Percentiles rank a stretch among this genome's conserved stretches.
Evolutionary conservation across 2,888 invertebrate genomes (phyloP).

Genomic region (Ganaspis brasiliensis): DNA sequence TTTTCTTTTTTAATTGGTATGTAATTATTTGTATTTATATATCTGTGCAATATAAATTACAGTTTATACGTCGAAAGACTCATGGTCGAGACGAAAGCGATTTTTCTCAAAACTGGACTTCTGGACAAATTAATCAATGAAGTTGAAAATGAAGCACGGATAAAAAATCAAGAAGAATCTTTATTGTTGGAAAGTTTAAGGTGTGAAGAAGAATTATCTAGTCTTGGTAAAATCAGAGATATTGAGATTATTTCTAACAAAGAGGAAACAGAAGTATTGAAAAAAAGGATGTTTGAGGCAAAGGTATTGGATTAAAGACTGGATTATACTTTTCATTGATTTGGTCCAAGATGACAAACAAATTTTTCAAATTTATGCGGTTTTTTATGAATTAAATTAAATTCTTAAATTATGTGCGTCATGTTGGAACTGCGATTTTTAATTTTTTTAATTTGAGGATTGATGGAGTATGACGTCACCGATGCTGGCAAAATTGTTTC

Average conservation of each 20-base stretch:
- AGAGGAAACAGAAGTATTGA: slow-evolving; percentile 59
- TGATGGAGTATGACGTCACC: too few species aligned
- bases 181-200: slow-evolving; percentile 59
- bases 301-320: slow-evolving; percentile 58
- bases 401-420: too few species aligned
- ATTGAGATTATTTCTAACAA: slow-evolving; percentile 58
- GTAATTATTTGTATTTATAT: neutral
- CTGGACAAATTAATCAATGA: slow-evolving; percentile 66
- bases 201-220: slow-evolving; percentile 52
- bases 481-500: too few species aligned
- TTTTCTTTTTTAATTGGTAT: neutral
- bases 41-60: neutral
- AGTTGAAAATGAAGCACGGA: slow-evolving; percentile 60
- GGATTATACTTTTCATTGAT: neutral
- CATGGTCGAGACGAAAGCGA: slow-evolving; percentile 64
- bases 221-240: slow-evolving; percentile 59
- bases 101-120: slow-evolving; percentile 64
- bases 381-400: too few species aligned
- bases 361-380: too few species aligned
- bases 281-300: slow-evolving; percentile 58
- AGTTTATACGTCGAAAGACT: slow-evolving; percentile 66
- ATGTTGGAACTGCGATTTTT: too few species aligned
- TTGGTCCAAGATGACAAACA: too few species aligned
- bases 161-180: slow-evolving; percentile 61
- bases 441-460: too few species aligned